Base-by-base conservation (phyloP, 1,140 invertebrate species). In the Matsumurasca onukii region DNA sequence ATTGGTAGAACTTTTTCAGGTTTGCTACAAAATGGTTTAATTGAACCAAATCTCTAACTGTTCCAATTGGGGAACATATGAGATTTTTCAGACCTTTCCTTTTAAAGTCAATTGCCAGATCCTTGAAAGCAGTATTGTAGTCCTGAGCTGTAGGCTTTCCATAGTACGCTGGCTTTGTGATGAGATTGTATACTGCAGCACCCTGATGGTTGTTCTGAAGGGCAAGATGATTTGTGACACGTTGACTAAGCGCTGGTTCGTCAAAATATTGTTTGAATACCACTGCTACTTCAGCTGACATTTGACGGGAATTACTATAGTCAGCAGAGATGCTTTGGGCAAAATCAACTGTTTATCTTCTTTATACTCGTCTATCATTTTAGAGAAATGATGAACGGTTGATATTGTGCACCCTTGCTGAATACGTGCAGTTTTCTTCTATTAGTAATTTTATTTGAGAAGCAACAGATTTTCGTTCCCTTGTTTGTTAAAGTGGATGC, bases 121-220 rank as follows among this genome's bases (percentile, higher is more conserved):
- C 9, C 9, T 45, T n/a, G n/a, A 45, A 45, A 12, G 39, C 39
- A 45, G 39, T 45, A n/a, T 45, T n/a, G n/a, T 45, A 45, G n/a
- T 45, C 39, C 39, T 45, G 9, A 12, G 9, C 9, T n/a, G 9
- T n/a, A 12, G 39, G 39, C n/a, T 45, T 45, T 45, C 39, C 39
- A n/a, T 45, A 45, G 39, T 45, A 45, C n/a, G n/a, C n/a, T n/a
- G n/a, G n/a, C n/a, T 45, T n/a, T 45, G 39, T 45, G 9, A 9
- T 45, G 9, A 45, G 39, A n/a, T n/a, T 45, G 39, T 45, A 45
- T 12, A 45, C 39, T 45, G 39, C 9, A 45, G 39, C 39, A 45
- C 39, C 39, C n/a, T 45, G 39, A 45, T 45, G 39, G 39, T n/a
- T 45, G 39, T 45, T 45, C n/a, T 45, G 39, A 45, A 45, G 39